Evolutionary conservation across 2,888 invertebrate species (phyloP), one percentile per base, ranked within the genome.

Genomic region (Cabera pusaria): DNA sequence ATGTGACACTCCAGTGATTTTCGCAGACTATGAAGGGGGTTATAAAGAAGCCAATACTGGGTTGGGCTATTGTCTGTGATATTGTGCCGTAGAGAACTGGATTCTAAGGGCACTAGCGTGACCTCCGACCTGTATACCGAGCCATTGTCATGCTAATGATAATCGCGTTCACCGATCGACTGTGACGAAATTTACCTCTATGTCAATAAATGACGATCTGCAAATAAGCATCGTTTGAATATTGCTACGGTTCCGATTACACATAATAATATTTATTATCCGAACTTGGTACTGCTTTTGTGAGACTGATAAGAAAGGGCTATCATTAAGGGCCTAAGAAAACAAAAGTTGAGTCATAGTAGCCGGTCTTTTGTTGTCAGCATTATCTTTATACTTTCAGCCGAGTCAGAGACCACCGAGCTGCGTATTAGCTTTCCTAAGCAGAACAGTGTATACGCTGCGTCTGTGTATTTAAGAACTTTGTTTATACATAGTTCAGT

Each of bases 41-140:
- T 34, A 66, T 67, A 73, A 78, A 72, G 71, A 72, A 69, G 64
- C 59, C 64, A 66, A 71, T 70, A 72, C 56, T 82, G 76, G 83
- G 85, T 68, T 69, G 76, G 78, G 77, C 73, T 70, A 79, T 83
- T 83, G 82, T 81, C 71, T 81, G 73, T 71, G 63, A 59, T 61
- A 58, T 56, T 62, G 58, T 65, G 49, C 51, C 52, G 56, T 44
- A 35, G 39, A 49, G 47, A 58, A 64, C 60, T 67, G 57, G 65
- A 70, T 74, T 77, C 74, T 77, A 73, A 72, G 79, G 74, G 77
- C 80, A 73, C 60, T 64, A 54, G 64, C 61, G 64, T 76, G 76
- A 83, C 78, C 84, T 77, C 64, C 66, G 75, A 74, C 79, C 80
- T 78, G 73, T 52, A 72, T 73, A 65, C 64, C 56, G 50, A 52